Base-by-base conservation (phyloP, 2,888 invertebrate genomes). In the Dorcus hopei region DNA sequence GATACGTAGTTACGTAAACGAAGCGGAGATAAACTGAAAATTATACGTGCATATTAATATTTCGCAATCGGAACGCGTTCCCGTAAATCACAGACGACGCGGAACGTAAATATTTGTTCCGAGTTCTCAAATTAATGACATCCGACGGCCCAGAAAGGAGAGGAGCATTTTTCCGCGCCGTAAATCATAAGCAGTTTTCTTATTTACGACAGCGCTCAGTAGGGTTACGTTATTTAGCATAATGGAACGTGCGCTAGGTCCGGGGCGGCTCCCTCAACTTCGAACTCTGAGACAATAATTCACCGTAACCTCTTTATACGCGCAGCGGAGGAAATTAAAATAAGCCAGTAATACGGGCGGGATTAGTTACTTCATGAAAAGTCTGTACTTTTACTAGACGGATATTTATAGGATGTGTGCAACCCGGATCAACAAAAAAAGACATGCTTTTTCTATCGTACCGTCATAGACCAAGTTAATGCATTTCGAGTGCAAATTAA, bases 171-270 rank as follows among this genome's bases (percentile, higher is more conserved):
- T 67, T 67, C 64, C 62, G 61, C 60, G 59, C 58, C 61, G 68
- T 68, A 71, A 70, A 71, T 71, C 71, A 70, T 59, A 62, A 70
- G 64, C 69, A 69, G 70, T 63, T 66, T 65, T 61, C 65, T 68
- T 70, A 72, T 72, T 70, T 70, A 70, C 66, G 68, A 67, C 70
- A 33, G 26, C 68, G 66, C 61, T 60, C 65, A 57, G 58, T 58
- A 64, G 65, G 65, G 63, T 66, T 65, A 66, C 65, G 68, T 70
- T 69, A 70, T 70, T 70, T 70, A 69, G 68, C 68, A 69, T 70
- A 70, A 70, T 70, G 69, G 69, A 66, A 69, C 68, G 61, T 66
- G 65, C 64, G 61, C 63, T 49, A 58, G 58, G 65, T 60, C 62
- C 61, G 63, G 60, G 14, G 16, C 45, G 16, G 64, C 61, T 61